phyloP scores from a whole-genome alignment of 2,888 invertebrate genomes.

The Torymus tubicola region DNA sequence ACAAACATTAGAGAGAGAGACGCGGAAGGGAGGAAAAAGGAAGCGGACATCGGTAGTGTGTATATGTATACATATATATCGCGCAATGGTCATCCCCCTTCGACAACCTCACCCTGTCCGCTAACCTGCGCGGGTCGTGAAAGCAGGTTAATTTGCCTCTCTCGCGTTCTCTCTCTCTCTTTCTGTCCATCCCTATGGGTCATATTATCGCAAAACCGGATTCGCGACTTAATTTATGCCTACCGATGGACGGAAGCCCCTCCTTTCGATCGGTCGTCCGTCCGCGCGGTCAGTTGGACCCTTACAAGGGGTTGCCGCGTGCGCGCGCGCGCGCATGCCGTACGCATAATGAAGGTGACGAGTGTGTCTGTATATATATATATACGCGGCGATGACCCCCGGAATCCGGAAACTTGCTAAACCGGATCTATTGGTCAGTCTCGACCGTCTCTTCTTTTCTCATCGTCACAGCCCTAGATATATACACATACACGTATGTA shows the following conservation, averaged over 20 bases:
- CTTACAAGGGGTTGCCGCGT: constrained; percentile 38
- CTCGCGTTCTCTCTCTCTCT: constrained; percentile 19
- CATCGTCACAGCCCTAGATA: constrained; percentile 41
- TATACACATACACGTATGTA: constrained; percentile 30
- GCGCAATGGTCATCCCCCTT: constrained; percentile 68
- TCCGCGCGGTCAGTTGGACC: constrained; percentile 26
- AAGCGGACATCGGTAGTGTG: constrained; percentile 63
- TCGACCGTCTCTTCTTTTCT: constrained; percentile 45
- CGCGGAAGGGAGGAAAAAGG: constrained; percentile 56
- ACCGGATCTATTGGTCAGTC: constrained; percentile 77
- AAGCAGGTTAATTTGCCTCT: constrained; percentile 56
- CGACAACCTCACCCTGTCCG: constrained; percentile 42
- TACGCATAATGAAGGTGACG: background rate
- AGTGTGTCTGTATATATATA: too few species aligned
- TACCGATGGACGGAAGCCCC: constrained; percentile 49
- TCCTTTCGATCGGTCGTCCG: background rate
- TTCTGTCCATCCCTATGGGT: constrained; percentile 34
- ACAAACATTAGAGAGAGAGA: background rate
- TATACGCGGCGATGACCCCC: constrained; percentile 50
- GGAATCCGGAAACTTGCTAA: constrained; percentile 76
- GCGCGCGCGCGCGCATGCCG: too few species aligned
- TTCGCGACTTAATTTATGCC: constrained; percentile 56
- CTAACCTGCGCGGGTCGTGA: constrained; percentile 40
- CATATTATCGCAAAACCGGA: constrained; percentile 61
- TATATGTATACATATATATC: too few species aligned